phyloP scores from a whole-genome alignment of 92 coral and sea anemone genomes.

The Blastomussa wellsi region DNA sequence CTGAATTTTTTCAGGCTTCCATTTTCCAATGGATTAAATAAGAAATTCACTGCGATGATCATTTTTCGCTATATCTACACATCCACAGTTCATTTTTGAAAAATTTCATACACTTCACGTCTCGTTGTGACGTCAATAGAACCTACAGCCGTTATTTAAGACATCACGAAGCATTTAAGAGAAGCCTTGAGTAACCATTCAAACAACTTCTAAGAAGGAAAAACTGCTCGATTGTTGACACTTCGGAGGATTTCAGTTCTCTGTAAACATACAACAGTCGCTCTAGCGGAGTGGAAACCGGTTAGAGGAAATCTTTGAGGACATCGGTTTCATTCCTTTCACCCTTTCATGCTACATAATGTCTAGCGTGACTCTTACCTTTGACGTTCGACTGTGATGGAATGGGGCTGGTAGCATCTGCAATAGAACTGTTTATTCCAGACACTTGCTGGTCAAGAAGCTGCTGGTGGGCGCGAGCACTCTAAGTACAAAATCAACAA shows the following conservation, averaged over 20 bases:
- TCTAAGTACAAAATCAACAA: constrained; percentile 42
- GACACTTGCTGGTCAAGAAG: constrained; percentile 80
- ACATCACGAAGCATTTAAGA: not conserved
- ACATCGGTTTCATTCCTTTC: not conserved
- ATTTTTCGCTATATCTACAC: too few relatives aligned
- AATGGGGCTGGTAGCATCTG: constrained; percentile 54
- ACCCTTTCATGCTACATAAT: not conserved
- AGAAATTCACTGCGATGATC: too few relatives aligned
- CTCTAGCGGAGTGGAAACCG: not conserved
- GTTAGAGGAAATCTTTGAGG: not conserved
- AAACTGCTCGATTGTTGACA: not conserved
- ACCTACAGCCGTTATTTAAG: too few relatives aligned
- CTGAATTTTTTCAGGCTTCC: too few relatives aligned
- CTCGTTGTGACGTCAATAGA: too few relatives aligned
- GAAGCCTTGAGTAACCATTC: too few relatives aligned
- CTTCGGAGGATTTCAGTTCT: not conserved
- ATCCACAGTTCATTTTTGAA: too few relatives aligned
- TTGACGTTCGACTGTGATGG: constrained; percentile 56
- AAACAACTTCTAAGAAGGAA: not conserved
- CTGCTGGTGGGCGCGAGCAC: constrained; percentile 93
- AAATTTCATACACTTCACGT: too few relatives aligned
- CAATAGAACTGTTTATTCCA: constrained; percentile 63
- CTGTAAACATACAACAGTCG: not conserved
- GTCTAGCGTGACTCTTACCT: constrained; percentile 34
- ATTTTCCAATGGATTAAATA: too few relatives aligned